These are phyloP conservation scores for Glossophaga mutica DNA, from an alignment of 2,797 vertebrate genomes.

Conservation along the genomic window DNA sequence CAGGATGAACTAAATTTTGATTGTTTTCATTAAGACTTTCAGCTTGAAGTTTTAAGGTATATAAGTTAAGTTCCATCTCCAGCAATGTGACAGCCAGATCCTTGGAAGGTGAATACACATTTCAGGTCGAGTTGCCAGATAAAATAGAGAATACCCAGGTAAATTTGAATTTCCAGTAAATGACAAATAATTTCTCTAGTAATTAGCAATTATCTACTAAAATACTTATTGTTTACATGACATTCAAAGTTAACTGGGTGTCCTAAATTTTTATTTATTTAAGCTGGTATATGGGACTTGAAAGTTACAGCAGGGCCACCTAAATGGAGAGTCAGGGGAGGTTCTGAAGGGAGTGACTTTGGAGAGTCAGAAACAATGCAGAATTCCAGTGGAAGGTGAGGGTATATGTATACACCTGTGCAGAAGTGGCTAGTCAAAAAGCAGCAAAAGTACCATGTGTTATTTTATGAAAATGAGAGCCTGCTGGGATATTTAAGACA, in stretches of 20 bases:
- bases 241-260: background rate
- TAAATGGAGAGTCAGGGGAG: background rate
- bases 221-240: background rate
- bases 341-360: background rate
- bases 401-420: fast-evolving
- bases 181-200: background rate
- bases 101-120: background rate
- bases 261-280: background rate
- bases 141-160: background rate
- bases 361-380: background rate
- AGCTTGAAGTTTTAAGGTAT: background rate
- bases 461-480: background rate
- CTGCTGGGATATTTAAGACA: fast-evolving
- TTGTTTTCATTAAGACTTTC: background rate
- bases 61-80: background rate
- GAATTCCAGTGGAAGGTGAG: background rate
- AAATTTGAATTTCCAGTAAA: background rate
- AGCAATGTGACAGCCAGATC: background rate
- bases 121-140: background rate
- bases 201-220: background rate
- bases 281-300: background rate
- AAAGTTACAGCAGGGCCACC: background rate
- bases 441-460: background rate
- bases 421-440: background rate
- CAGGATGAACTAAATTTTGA: background rate